Conservation (phyloP, 2,888 invertebrate species). For the Ferdinandea cuprea region DNA sequence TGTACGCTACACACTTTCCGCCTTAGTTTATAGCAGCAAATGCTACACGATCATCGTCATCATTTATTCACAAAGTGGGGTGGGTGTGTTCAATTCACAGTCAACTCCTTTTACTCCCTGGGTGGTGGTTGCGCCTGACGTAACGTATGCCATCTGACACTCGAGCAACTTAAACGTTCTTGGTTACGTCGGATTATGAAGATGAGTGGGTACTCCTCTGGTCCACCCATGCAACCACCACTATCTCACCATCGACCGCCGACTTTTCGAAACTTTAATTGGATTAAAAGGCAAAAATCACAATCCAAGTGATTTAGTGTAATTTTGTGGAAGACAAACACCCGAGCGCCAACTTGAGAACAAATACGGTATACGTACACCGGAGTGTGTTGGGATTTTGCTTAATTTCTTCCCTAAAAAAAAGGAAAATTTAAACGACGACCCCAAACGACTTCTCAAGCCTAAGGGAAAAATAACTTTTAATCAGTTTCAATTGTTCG, state of each 20-base stretch:
- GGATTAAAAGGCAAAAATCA: constrained; percentile 60
- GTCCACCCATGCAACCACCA: constrained; percentile 27
- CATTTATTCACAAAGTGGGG: constrained; percentile 25
- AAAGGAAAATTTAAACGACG: constrained; percentile 1
- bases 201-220: constrained; percentile 60
- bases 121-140: constrained; percentile 50
- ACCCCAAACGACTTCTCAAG: neutral
- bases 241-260: neutral
- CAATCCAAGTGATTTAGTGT: constrained; percentile 48
- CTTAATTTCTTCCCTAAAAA: constrained; percentile 7
- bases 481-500: constrained; percentile 73
- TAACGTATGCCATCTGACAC: constrained; percentile 69
- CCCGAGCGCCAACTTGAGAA: constrained; percentile 50
- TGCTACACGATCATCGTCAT: constrained; percentile 17
- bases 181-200: constrained; percentile 61
- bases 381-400: constrained; percentile 42
- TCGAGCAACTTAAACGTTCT: constrained; percentile 60
- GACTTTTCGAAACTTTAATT: constrained; percentile 59
- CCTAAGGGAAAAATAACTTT: constrained; percentile 43
- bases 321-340: constrained; percentile 28
- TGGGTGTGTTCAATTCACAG: constrained; percentile 44
- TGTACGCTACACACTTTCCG: constrained; percentile 32
- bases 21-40: constrained; percentile 4
- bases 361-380: neutral
- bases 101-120: constrained; percentile 47